Conservation (phyloP, 2,113 vertebrate genomes). For the Pseudorhombus dupliciocellatus region DNA sequence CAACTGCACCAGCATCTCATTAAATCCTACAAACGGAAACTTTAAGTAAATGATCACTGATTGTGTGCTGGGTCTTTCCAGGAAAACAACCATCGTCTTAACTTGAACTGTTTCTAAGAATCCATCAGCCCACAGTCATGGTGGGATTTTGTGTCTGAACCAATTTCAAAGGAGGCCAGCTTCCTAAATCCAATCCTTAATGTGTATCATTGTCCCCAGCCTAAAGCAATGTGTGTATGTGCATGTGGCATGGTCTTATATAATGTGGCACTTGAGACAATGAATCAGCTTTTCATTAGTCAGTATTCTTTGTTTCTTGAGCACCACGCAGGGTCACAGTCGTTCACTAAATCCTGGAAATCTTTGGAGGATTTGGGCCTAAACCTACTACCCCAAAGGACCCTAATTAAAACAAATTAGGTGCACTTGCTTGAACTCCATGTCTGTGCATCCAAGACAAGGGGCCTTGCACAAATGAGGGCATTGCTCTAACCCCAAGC, state of each 20-base stretch:
- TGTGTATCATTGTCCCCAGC: not conserved
- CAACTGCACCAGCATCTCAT: too few species aligned
- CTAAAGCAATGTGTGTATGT: not conserved
- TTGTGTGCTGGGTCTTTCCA: not conserved
- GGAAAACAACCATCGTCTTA: too few species aligned
- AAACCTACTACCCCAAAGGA: slow-evolving; percentile 46
- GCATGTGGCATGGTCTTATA: not conserved
- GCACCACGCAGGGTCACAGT: slow-evolving; percentile 17
- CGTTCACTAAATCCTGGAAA: slow-evolving; percentile 42
- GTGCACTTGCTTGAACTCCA: slow-evolving; percentile 44
- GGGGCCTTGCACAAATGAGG: slow-evolving; percentile 30
- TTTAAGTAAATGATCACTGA: too few species aligned
- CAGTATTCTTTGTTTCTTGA: slow-evolving; percentile 14
- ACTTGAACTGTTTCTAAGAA: not conserved
- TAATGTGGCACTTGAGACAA: not conserved
- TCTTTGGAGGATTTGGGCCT: slow-evolving; percentile 44
- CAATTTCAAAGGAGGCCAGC: not conserved
- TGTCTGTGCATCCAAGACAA: slow-evolving; percentile 40
- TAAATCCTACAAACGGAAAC: too few species aligned
- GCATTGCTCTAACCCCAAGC: slow-evolving; percentile 42
- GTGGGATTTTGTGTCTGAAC: not conserved
- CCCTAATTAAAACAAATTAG: slow-evolving; percentile 59
- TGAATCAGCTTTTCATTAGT: slow-evolving; percentile 27
- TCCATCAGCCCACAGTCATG: not conserved
- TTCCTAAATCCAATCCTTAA: not conserved